Base-by-base conservation (phyloP, 2,113 vertebrate genomes). In the Cnemophilus loriae region DNA sequence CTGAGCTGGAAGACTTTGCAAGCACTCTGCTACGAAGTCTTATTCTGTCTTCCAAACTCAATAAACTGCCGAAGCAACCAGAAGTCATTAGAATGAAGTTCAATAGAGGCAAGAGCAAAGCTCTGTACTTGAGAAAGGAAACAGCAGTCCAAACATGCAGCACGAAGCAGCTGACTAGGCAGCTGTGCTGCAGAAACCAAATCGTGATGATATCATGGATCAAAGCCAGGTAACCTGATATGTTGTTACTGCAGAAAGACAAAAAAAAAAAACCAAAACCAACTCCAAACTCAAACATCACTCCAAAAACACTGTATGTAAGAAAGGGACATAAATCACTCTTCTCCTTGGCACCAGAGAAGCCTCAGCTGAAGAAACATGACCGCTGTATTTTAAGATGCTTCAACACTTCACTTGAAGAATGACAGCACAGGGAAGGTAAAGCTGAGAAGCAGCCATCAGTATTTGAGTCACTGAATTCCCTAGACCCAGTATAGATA, bases 31-130 rank as follows among this genome's bases (percentile, higher is more conserved):
- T 92, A 55, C 0, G 0, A 93, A 92, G 84, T 11, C 56, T 86
- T 35, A 30, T 14, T 80, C 92, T 68, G 56, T 46, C 86, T 84
- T 87, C 95, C 93, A 90, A 96, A 46, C 89, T 70, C 92, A 90
- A 88, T 83, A 96, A 95, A 90, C 76, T 44, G 55, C 69, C 0
- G 0, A 93, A 84, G 79, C 1, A 1, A 96, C 73, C 94, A 92
- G 93, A 89, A 97, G 94, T 91, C 94, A 95, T 91, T 64, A 91
- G 95, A 93, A 87, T 32, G 9, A 91, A 97, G 96, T 97, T 96
- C 95, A 96, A 16, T 44, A 84, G 91, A 89, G 90, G 88, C 75
- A 83, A 80, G 89, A 95, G 94, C 80, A 92, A 70, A 92, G 76
- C 76, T 90, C 80, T 84, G 55, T 27, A 19, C 89, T 95, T 70